Base-by-base conservation (phyloP, 2,888 invertebrate genomes). In the Corythucha ciliata region DNA sequence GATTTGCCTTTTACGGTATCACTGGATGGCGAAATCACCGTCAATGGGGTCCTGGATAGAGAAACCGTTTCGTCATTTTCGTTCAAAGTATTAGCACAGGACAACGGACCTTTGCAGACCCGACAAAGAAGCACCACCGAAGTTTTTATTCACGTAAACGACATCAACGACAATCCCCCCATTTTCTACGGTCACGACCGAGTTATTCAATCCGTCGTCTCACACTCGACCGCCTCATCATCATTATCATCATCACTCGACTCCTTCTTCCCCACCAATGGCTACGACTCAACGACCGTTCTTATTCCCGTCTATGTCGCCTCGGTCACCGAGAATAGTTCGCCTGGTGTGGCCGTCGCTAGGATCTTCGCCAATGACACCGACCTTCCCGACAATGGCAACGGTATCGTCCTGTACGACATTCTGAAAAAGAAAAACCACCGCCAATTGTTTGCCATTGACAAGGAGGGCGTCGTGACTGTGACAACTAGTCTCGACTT, bases 101-200 rank as follows among this genome's bases (percentile, higher is more conserved):
- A 90, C 64, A 81, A 80, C 63, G 87, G 86, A 0, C 65, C 68
- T 14, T 70, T 73, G 7, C 69, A 68, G 3, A 73, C 72, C 12
- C 77, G 77, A 37, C 68, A 84, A 54, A 80, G 80, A 5, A 80
- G 81, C 4, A 77, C 79, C 0, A 84, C 87, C 10, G 80, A 81
- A 56, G 81, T 90, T 0, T 84, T 86, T 65, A 78, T 91, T 1
- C 83, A 84, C 67, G 77, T 90, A 2, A 68, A 84, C 55, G 90
- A 90, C 63, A 74, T 86, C 0, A 90, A 90, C 64, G 90, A 90
- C 63, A 90, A 90, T 62, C 71, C 80, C 0, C 89, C 89, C 0
- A 75, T 74, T 52, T 90, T 89, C 66, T 81, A 80, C 59, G 83
- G 81, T 0, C 87, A 81, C 60, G 81, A 85, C 63, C 55, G 62